Evolutionary conservation across 64 coral and sea anemone genomes (phyloP).

Genomic region (Stichodactyla helianthus): DNA sequence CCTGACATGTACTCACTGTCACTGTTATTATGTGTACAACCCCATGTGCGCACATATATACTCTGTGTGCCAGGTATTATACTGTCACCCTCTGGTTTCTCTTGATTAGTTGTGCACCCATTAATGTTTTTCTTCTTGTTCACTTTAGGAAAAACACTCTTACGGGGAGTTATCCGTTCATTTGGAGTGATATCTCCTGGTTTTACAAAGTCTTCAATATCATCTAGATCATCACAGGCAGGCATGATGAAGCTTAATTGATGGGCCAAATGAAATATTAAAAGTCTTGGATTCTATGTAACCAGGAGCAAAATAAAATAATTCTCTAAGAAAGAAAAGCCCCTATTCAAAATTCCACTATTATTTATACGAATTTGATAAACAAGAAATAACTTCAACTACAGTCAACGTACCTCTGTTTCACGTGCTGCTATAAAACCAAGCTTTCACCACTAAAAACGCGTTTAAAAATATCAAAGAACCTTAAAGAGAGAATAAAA

Average conservation of each 20-base stretch:
- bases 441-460: too few species aligned
- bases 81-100: constrained; percentile 69
- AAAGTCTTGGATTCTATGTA: too few species aligned
- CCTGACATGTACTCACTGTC: constrained; percentile 99
- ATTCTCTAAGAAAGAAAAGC: too few species aligned
- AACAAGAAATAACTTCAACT: too few species aligned
- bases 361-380: too few species aligned
- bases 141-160: constrained; percentile 64
- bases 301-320: too few species aligned
- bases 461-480: too few species aligned
- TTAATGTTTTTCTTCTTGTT: constrained; percentile 28
- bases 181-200: constrained; percentile 76
- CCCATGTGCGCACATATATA: constrained; percentile 89
- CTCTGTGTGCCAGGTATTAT: constrained; percentile 95
- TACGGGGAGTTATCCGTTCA: constrained; percentile 53
- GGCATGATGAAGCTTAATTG: constrained; percentile 28
- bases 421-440: too few species aligned
- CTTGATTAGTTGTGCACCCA: neutral
- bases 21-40: constrained; percentile 98
- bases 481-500: too few species aligned
- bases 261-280: too few species aligned
- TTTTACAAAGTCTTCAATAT: constrained; percentile 94
- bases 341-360: too few species aligned
- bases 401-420: too few species aligned
- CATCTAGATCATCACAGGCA: constrained; percentile 77